Evolutionary conservation across 2,797 vertebrate genomes (phyloP).

Genomic region (Falco novaeseelandiae): DNA sequence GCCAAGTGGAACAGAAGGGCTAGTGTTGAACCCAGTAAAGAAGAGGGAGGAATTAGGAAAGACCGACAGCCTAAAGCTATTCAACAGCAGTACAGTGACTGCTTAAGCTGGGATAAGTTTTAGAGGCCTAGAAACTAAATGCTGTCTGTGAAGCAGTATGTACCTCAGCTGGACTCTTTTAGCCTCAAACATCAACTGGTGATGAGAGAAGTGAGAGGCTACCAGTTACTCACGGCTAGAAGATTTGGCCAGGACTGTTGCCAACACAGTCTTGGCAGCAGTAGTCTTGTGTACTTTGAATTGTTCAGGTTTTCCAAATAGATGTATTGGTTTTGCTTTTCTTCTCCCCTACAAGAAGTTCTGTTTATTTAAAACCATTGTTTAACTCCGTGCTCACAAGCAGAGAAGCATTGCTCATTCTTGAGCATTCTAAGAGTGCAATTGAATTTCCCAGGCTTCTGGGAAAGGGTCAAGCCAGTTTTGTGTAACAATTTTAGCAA

Average conservation of each 20-base stretch:
- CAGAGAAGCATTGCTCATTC: neutral
- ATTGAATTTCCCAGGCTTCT: conserved; percentile 62
- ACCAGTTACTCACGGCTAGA: conserved; percentile 30
- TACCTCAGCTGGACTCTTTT: conserved; percentile 5
- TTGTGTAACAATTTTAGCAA: conserved; percentile 38
- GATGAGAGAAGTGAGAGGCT: conserved; percentile 9
- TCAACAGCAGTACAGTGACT: conserved; percentile 13
- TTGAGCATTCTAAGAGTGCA: conserved; percentile 4
- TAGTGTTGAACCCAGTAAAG: conserved; percentile 29
- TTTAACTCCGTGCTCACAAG: conserved; percentile 41
- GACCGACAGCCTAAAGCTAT: conserved; percentile 22
- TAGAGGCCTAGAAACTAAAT: neutral
- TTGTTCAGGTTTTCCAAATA: conserved; percentile 50
- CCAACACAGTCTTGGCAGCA: conserved; percentile 48
- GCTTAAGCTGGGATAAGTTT: neutral
- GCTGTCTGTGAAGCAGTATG: neutral
- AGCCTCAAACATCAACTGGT: neutral
- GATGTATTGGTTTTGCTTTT: conserved; percentile 39
- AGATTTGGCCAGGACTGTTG: conserved; percentile 26
- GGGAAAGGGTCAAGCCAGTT: conserved; percentile 51
- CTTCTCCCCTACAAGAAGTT: conserved; percentile 1
- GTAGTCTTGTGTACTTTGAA: conserved; percentile 9
- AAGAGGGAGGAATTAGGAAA: conserved; percentile 23
- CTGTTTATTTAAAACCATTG: conserved; percentile 62
- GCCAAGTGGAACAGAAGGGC: conserved; percentile 66